A percentile compares a stretch with the other conserved stretches of the same genome.
Conservation (phyloP, 2,888 invertebrate species). For the Bhutanitis thaidina region DNA sequence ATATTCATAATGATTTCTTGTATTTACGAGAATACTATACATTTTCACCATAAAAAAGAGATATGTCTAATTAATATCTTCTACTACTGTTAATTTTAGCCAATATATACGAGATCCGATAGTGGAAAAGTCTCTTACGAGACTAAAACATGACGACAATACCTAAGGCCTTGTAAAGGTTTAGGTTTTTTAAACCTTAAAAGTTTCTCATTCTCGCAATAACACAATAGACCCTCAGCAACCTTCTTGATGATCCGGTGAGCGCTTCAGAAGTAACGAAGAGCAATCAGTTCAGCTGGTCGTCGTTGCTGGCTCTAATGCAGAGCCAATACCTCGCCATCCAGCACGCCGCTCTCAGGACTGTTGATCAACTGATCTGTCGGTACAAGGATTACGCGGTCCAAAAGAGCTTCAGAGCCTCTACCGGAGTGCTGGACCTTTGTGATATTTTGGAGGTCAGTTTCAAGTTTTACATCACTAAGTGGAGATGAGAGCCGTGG, state of each 20-base stretch:
- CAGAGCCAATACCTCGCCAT: slow-evolving; percentile 72
- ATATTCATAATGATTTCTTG: too few relatives aligned
- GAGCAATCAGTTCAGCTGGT: slow-evolving; percentile 71
- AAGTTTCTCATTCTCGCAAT: too few relatives aligned
- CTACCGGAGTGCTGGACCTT: slow-evolving; percentile 68
- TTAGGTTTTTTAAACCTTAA: too few relatives aligned
- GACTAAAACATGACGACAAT: too few relatives aligned
- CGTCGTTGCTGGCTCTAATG: slow-evolving; percentile 63
- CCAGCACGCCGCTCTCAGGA: slow-evolving; percentile 67
- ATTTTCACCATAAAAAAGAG: too few relatives aligned
- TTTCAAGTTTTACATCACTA: not conserved
- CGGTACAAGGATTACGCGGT: slow-evolving; percentile 66
- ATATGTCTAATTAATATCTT: too few relatives aligned
- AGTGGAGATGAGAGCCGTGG: too few relatives aligned
- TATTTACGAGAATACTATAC: too few relatives aligned
- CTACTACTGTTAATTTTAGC: too few relatives aligned
- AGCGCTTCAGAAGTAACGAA: slow-evolving; percentile 68
- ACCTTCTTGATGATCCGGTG: slow-evolving; percentile 71
- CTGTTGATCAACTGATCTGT: slow-evolving; percentile 66
- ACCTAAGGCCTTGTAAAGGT: too few relatives aligned
- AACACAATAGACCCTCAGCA: slow-evolving; percentile 55
- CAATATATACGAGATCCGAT: too few relatives aligned
- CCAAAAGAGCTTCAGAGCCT: slow-evolving; percentile 70
- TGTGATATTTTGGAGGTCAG: slow-evolving; percentile 73
- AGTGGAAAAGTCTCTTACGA: too few relatives aligned